A percentile compares a stretch with the other conserved stretches of the same genome.
These are phyloP conservation scores for Platygyra sinensis DNA, from an alignment of 64 coral and sea anemone genomes.

Conservation along the genomic window DNA sequence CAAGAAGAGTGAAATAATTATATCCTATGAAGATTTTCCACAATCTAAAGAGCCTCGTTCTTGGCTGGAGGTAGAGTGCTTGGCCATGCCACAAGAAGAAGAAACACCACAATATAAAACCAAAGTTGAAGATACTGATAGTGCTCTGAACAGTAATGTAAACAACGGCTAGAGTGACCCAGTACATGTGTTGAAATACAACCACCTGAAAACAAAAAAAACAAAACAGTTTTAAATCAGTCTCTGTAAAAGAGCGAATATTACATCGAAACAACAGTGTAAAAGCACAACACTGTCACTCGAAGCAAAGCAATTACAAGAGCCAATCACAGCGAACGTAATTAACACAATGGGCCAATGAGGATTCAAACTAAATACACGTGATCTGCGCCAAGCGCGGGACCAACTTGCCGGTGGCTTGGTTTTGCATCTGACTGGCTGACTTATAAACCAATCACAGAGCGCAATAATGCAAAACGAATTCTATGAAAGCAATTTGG, in stretches of 20 bases:
- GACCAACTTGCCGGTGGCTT: too few species aligned
- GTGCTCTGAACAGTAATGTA: slow-evolving; percentile 99
- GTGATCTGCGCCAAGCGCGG: not conserved
- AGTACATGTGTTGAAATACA: slow-evolving; percentile 96
- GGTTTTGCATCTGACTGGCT: too few species aligned
- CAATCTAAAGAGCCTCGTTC: slow-evolving; percentile 76
- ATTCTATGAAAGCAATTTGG: too few species aligned
- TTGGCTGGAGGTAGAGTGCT: slow-evolving; percentile 90
- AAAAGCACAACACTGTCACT: too few species aligned
- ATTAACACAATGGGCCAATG: too few species aligned
- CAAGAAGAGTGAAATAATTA: slow-evolving; percentile 89
- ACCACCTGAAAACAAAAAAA: slow-evolving; percentile 63
- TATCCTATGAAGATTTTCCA: slow-evolving; percentile 99
- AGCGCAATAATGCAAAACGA: too few species aligned
- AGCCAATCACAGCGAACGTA: not conserved
- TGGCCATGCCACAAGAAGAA: slow-evolving; percentile 99
- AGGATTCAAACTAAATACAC: too few species aligned
- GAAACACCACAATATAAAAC: slow-evolving; percentile 96
- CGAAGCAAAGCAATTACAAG: not conserved
- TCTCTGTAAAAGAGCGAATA: not conserved
- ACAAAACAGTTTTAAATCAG: not conserved
- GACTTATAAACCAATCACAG: too few species aligned
- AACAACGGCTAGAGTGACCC: slow-evolving; percentile 94
- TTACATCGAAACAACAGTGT: too few species aligned
- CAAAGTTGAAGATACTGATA: slow-evolving; percentile 98